phyloP scores from a whole-genome alignment of 2,797 vertebrate species.

The Chiroxiphia lanceolata region DNA sequence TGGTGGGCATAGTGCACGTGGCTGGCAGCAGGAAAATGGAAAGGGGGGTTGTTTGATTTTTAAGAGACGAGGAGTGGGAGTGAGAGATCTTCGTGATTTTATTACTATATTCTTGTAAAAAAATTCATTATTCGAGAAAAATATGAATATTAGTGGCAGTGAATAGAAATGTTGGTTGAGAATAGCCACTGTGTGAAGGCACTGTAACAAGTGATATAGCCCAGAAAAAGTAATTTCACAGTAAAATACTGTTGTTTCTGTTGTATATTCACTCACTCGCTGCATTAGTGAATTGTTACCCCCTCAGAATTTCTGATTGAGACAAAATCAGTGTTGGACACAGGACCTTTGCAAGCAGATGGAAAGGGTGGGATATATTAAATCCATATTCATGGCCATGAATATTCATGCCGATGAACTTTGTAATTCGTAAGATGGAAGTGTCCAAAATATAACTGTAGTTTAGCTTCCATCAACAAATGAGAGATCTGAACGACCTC shows the following conservation, averaged over 20 bases:
- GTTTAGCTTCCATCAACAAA: not conserved
- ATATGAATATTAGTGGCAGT: not conserved
- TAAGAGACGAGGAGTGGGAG: not conserved
- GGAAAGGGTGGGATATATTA: not conserved
- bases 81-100: not conserved
- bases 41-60: not conserved
- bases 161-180: not conserved
- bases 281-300: not conserved
- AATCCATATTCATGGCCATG: not conserved
- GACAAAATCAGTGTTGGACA: not conserved
- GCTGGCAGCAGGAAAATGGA: not conserved
- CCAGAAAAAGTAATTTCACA: not conserved
- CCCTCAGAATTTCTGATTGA: not conserved
- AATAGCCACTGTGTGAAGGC: not conserved
- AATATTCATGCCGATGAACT: not conserved
- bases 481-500: not conserved
- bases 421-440: not conserved
- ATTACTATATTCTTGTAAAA: not conserved
- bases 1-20: not conserved
- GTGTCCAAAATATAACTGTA: not conserved
- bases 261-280: not conserved
- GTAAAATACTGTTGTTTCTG: not conserved
- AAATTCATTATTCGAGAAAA: rapidly evolving
- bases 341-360: not conserved
- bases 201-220: not conserved